Base-by-base conservation (phyloP, 2,888 invertebrate species). In the Seira ritae region DNA sequence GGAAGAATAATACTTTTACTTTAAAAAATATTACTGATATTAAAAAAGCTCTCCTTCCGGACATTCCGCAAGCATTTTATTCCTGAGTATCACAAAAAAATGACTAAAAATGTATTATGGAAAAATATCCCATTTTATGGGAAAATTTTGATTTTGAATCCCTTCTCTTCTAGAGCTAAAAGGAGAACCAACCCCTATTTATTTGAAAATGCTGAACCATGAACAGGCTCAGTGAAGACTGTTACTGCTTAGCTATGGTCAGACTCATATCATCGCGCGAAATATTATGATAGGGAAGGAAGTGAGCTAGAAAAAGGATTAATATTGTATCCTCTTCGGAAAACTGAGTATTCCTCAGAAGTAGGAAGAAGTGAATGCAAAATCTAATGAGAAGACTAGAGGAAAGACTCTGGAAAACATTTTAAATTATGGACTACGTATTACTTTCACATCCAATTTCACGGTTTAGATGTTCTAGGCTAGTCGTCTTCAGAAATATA, bases 61-160 rank as follows among this genome's bases (percentile, higher is more conserved):
- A 76, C 76, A 76, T 76, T 19, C 22, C 69, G 6, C 55, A 42
- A 42, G 42, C 42, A 42, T 8, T 12, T 8, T 42, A 4, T 42
- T n/a, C n/a, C n/a, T 42, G 6, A 42, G 42, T 2, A 62, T 4
- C 15, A 69, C 55, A 31, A n/a, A 23, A 60, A 74, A 80, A 73
- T 15, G 4, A 42, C 42, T 42, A 42, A 73, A n/a, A 80, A 70
- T 74, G 75, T 66, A 70, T 71, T 81, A 81, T 80, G 71, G 76
- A 75, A 81, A 75, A 80, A 75, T 65, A 80, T 81, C 71, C 66
- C 70, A 71, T 67, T 81, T 81, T 81, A 81, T 81, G 75, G 68
- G 75, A 71, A 81, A 55, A 66, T 69, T 80, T 81, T 76, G 65
- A 71, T 81, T 81, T 81, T 71, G 75, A 81, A 76, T 81, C 75